Evolutionary conservation across 2,113 vertebrate species (phyloP).

Genomic region (Phrynocephalus versicolor): DNA sequence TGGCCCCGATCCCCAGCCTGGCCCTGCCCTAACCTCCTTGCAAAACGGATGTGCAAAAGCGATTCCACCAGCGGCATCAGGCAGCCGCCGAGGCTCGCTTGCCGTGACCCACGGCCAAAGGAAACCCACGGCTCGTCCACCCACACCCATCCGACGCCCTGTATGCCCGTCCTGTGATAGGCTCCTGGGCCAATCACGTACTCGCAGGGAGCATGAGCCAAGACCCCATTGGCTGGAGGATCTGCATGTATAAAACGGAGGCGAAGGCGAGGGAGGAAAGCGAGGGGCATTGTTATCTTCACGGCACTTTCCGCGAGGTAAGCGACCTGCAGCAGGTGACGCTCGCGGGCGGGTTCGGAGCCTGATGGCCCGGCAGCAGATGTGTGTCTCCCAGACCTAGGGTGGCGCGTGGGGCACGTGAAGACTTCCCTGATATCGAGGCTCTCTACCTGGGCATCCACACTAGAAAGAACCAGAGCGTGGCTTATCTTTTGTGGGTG

Average conservation of each 20-base stretch:
- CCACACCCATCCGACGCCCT: neutral
- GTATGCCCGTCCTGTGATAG: neutral
- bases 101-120: neutral
- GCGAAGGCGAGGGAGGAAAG: neutral
- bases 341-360: neutral
- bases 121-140: conserved; percentile 41
- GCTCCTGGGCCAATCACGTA: conserved; percentile 57
- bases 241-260: conserved; percentile 49
- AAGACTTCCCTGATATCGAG: neutral
- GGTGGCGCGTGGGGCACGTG: too few species aligned
- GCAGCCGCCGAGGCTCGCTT: neutral
- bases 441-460: neutral
- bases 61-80: neutral
- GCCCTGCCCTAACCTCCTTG: too few species aligned
- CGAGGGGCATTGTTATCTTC: conserved; percentile 57
- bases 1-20: too few species aligned
- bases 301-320: conserved; percentile 50
- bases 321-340: conserved; percentile 63
- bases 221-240: conserved; percentile 60
- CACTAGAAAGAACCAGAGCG: neutral
- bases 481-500: neutral
- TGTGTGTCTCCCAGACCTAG: neutral
- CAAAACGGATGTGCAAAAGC: neutral
- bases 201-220: neutral
- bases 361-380: neutral